Percentiles rank a stretch among this genome's conserved stretches.
Evolutionary conservation across 2,113 vertebrate species (phyloP).

Genomic region (Pelecanoides urinatrix): DNA sequence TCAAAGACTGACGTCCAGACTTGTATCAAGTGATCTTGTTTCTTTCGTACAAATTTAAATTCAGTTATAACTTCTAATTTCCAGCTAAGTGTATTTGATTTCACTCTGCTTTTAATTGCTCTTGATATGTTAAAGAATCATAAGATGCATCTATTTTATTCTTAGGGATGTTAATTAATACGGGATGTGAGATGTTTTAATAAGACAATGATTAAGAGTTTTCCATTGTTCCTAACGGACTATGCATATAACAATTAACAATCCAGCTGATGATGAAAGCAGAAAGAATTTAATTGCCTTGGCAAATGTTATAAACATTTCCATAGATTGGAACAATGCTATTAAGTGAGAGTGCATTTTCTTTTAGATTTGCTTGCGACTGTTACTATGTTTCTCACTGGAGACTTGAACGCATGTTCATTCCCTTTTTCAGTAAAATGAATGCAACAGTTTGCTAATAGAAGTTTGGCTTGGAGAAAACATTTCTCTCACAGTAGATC

Average conservation of each 20-base stretch:
- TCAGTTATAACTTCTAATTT: background rate
- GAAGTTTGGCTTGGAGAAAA: background rate
- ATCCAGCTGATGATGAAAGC: background rate
- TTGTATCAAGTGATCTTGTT: background rate
- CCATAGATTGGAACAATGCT: background rate
- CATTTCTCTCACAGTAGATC: background rate
- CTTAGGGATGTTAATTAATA: background rate
- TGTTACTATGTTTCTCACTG: background rate
- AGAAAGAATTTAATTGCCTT: background rate
- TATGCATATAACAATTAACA: background rate
- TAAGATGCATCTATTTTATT: background rate
- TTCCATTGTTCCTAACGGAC: background rate
- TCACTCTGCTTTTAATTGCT: background rate
- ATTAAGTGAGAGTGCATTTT: background rate
- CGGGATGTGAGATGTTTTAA: background rate
- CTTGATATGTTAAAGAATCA: background rate
- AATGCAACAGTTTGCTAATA: background rate
- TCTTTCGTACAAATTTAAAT: background rate
- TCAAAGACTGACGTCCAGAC: background rate
- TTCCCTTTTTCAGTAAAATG: background rate
- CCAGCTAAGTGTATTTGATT: background rate
- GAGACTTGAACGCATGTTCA: fast-evolving
- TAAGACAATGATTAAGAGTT: background rate
- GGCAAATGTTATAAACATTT: background rate
- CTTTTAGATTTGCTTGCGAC: background rate